A percentile compares a stretch with the other conserved stretches of the same genome.
Evolutionary conservation across 2,888 invertebrate genomes (phyloP).

Genomic region (Volucella inanis): DNA sequence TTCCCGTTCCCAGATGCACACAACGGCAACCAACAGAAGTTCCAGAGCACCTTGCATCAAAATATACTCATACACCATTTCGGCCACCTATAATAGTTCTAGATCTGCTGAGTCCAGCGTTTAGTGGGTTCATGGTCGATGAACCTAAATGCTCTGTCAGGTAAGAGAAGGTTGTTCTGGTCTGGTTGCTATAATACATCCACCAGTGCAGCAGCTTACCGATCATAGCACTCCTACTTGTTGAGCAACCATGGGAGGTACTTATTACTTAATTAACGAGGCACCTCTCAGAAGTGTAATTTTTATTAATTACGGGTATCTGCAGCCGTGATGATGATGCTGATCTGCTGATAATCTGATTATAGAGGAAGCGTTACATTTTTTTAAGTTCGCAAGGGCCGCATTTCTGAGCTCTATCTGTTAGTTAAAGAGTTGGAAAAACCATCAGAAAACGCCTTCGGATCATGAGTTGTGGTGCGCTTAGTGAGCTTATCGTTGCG

Average conservation of each 20-base stretch:
- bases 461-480: slow-evolving; percentile 15
- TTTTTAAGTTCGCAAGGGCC: neutral
- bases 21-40: neutral
- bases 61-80: neutral
- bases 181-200: slow-evolving; percentile 23
- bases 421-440: neutral
- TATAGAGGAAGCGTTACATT: slow-evolving; percentile 5
- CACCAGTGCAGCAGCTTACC: neutral
- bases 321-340: neutral
- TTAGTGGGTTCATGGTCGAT: slow-evolving; percentile 52
- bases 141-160: slow-evolving; percentile 55
- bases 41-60: neutral
- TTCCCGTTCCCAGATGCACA: slow-evolving; percentile 37
- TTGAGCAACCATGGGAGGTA: slow-evolving; percentile 12
- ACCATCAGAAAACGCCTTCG: slow-evolving; percentile 21
- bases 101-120: neutral
- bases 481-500: slow-evolving; percentile 55
- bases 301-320: slow-evolving; percentile 16
- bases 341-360: neutral
- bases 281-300: slow-evolving; percentile 1
- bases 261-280: slow-evolving; percentile 40
- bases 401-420: neutral
- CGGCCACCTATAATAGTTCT: slow-evolving; percentile 5
- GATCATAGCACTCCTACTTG: slow-evolving; percentile 5
- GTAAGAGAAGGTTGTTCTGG: slow-evolving; percentile 61